phyloP scores from a whole-genome alignment of 2,797 vertebrate species.

The Graptemys geographica region DNA sequence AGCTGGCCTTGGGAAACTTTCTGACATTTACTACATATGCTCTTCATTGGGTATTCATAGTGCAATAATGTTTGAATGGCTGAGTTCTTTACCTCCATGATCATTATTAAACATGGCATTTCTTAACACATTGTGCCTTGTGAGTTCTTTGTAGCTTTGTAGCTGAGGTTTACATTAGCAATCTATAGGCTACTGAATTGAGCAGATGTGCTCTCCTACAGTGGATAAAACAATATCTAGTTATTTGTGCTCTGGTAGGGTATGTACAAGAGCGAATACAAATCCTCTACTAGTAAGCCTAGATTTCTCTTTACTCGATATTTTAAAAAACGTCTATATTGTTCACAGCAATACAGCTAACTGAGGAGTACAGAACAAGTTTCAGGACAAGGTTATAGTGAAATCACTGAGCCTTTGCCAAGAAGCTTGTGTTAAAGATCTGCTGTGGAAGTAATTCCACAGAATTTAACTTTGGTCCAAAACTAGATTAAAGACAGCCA shows the following conservation, averaged over 20 bases:
- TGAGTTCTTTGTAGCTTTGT: conserved; percentile 60
- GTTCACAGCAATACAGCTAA: conserved; percentile 27
- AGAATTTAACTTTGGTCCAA: not conserved
- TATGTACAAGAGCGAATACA: not conserved
- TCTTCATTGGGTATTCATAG: conserved; percentile 70
- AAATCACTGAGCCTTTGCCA: conserved; percentile 8
- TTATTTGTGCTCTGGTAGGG: not conserved
- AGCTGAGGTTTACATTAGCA: conserved; percentile 59
- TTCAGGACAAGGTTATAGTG: conserved; percentile 11
- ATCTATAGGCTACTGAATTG: not conserved
- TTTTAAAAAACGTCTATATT: conserved; percentile 15
- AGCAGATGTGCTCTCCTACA: conserved; percentile 22
- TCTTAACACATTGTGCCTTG: conserved; percentile 66
- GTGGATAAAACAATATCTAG: not conserved
- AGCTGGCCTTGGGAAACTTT: conserved; percentile 81
- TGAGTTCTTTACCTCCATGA: conserved; percentile 61
- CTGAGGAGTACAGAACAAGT: not conserved
- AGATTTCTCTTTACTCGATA: not conserved
- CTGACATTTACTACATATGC: conserved; percentile 72
- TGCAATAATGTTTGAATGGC: conserved; percentile 76
- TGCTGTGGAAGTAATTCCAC: conserved; percentile 24
- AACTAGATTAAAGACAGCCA: not conserved
- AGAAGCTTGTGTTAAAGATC: not conserved
- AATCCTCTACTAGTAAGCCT: conserved; percentile 17
- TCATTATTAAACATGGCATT: conserved; percentile 71